Base-by-base conservation (phyloP, 2,113 vertebrate genomes). In the Urocolius indicus region DNA sequence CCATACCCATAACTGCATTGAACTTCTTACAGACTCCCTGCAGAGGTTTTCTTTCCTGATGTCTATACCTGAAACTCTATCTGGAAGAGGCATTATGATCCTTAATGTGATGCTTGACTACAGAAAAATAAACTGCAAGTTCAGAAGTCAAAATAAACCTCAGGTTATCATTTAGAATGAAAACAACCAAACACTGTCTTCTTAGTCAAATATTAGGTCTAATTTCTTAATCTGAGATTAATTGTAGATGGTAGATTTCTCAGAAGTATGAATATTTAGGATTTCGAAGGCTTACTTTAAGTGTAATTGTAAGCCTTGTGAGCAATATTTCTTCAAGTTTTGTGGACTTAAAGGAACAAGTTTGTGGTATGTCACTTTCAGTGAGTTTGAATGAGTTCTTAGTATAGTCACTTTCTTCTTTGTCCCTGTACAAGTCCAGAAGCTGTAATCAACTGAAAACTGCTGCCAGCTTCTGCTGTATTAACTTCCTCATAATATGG, bases 301-400 rank as follows among this genome's bases (percentile, higher is more conserved):
- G 13, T 63, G 48, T 43, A 45, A 79, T 54, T 81, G 12, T 49
- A 55, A 61, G 27, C 45, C 34, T 20, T 63, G 52, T 34, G n/a
- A 89, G 27, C n/a, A 81, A 12, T 30, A 65, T 87, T 81, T 79
- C 43, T 93, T 84, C 34, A 45, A 29, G 69, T n/a, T 82, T 84
- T 9, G 3, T 41, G 22, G 48, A 41, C 54, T 32, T 78, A 6
- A 6, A 83, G 72, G 90, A 83, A 72, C 26, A 80, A 74, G 30
- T 38, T 65, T 30, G 10, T 83, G 54, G 52, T 49, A 61, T 43
- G 19, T 30, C 54, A n/a, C 51, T 89, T 91, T 27, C 30, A 58
- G 26, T 32, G 62, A 92, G 22, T 69, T 54, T 86, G 59, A 89
- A 13, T 3, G 13, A 24, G 11, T 41, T 78, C 49, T 61, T 63